Percentiles rank a stretch among this genome's conserved stretches.
Conservation (phyloP, 2,888 invertebrate genomes). For the Ormyrus nitidulus region DNA sequence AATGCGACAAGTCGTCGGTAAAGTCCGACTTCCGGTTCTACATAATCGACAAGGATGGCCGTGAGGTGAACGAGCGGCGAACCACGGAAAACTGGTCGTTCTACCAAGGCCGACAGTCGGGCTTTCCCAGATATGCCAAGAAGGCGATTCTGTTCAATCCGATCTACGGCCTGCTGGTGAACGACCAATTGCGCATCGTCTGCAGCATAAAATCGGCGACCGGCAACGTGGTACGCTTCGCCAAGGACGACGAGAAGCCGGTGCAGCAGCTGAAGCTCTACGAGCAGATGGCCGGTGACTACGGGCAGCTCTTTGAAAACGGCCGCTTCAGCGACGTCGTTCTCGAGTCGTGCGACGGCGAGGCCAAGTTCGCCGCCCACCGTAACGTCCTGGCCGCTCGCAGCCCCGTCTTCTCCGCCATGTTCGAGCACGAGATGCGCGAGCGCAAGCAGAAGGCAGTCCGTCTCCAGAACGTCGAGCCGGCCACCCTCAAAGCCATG, state of each 20-base stretch:
- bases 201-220: slow-evolving; percentile 41
- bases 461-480: slow-evolving; percentile 16
- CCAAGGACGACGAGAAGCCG: background rate
- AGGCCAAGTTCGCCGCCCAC: slow-evolving; percentile 16
- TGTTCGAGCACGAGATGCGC: slow-evolving; percentile 48
- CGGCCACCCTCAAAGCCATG: slow-evolving; percentile 20
- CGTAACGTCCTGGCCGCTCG: slow-evolving; percentile 25
- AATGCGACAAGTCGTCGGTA: slow-evolving; percentile 36
- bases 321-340: slow-evolving; percentile 30
- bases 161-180: background rate
- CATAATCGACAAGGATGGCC: slow-evolving; percentile 25
- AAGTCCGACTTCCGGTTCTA: slow-evolving; percentile 38
- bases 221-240: background rate
- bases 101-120: slow-evolving; percentile 37
- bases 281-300: slow-evolving; percentile 9
- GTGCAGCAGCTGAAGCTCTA: background rate
- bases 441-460: slow-evolving; percentile 25
- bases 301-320: background rate
- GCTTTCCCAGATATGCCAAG: slow-evolving; percentile 35
- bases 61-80: slow-evolving; percentile 41
- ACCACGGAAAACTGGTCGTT: slow-evolving; percentile 45
- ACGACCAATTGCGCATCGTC: slow-evolving; percentile 12
- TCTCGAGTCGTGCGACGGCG: slow-evolving; percentile 3
- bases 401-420: slow-evolving; percentile 38
- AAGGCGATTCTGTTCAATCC: slow-evolving; percentile 8